phyloP scores from a whole-genome alignment of 2,888 invertebrate genomes.

The Cheiracanthium punctorium region DNA sequence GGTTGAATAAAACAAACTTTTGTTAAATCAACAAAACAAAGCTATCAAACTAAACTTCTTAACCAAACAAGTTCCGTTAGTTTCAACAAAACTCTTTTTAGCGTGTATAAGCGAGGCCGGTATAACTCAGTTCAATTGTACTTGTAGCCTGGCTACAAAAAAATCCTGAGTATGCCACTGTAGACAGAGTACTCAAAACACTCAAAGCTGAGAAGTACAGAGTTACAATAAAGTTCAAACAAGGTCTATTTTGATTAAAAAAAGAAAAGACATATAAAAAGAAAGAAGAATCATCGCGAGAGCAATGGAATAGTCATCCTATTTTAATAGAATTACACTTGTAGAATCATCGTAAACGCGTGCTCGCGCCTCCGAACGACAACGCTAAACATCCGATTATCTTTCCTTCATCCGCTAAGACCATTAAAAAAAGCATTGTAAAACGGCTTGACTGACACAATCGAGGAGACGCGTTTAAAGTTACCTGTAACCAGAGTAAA shows the following conservation, averaged over 20 bases:
- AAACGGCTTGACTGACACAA: constrained; percentile 21
- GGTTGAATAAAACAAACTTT: too few species aligned
- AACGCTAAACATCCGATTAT: constrained; percentile 38
- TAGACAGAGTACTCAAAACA: too few species aligned
- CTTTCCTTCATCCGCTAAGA: constrained; percentile 15
- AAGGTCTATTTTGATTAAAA: neutral
- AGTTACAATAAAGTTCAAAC: too few species aligned
- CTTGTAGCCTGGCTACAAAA: too few species aligned
- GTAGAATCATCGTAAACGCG: constrained; percentile 11
- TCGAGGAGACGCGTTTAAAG: neutral
- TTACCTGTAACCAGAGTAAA: constrained; percentile 56
- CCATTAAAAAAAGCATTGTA: constrained; percentile 40
- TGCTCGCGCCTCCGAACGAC: neutral
- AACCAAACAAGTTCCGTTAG: too few species aligned
- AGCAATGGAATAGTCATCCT: neutral
- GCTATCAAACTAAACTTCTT: too few species aligned
- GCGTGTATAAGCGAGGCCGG: too few species aligned
- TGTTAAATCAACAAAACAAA: too few species aligned
- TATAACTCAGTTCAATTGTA: too few species aligned
- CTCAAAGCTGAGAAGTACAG: too few species aligned
- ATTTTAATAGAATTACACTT: neutral
- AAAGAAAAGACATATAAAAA: neutral
- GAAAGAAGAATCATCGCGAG: neutral
- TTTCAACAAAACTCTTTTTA: too few species aligned
- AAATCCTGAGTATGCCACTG: too few species aligned